Conservation (phyloP, 2,797 vertebrate species). For the Falco rusticolus region DNA sequence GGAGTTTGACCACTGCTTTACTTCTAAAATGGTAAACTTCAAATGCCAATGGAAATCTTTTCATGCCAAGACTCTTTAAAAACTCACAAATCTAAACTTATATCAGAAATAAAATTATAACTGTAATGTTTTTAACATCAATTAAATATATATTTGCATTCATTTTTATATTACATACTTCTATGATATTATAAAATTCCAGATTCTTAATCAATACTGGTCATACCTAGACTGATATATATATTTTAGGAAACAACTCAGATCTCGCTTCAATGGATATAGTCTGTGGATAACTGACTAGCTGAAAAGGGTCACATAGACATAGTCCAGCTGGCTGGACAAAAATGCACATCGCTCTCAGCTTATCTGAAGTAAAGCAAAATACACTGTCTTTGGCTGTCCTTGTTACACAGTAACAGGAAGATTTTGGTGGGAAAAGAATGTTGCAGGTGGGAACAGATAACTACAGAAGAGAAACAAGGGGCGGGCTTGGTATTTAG, state of each 20-base stretch:
- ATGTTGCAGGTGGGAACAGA: too few relatives aligned
- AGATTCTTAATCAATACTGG: background rate
- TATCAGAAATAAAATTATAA: background rate
- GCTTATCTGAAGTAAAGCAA: too few relatives aligned
- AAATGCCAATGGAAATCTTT: background rate
- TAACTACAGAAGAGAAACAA: too few relatives aligned
- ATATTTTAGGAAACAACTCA: background rate
- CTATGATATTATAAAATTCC: background rate
- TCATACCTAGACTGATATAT: background rate
- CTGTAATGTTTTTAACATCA: background rate
- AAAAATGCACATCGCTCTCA: too few relatives aligned
- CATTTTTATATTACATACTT: background rate
- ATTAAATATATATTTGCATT: background rate
- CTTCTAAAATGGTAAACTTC: background rate
- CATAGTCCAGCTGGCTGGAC: too few relatives aligned
- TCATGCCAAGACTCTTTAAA: background rate
- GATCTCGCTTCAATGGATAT: background rate
- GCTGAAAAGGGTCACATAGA: too few relatives aligned
- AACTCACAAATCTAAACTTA: background rate
- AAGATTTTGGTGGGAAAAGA: too few relatives aligned
- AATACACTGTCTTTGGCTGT: too few relatives aligned
- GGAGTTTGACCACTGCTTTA: background rate
- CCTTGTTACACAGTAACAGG: too few relatives aligned
- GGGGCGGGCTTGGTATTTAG: too few relatives aligned
- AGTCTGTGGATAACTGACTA: too few relatives aligned